phyloP scores from a whole-genome alignment of 1,140 invertebrate species.

The Sarcophaga peregrina region DNA sequence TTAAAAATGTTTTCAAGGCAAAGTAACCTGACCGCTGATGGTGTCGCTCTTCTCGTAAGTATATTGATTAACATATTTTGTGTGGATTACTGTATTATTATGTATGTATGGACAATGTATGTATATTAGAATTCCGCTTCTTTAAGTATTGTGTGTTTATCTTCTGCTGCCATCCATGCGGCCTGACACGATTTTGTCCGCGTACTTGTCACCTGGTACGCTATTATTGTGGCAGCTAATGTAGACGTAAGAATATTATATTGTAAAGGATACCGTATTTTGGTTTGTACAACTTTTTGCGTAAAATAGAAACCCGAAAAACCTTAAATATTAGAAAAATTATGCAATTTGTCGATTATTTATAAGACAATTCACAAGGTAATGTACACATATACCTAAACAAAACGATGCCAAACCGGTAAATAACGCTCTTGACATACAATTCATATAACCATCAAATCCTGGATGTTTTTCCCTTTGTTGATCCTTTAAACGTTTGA shows the following conservation, averaged over 20 bases:
- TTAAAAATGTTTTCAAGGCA: neutral
- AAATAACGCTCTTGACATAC: constrained; percentile 69
- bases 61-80: neutral
- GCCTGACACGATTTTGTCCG: constrained; percentile 67
- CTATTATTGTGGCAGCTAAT: constrained; percentile 56
- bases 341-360: constrained; percentile 55
- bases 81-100: neutral
- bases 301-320: constrained; percentile 67
- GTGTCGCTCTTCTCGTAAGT: neutral
- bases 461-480: constrained; percentile 68
- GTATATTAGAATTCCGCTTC: constrained; percentile 46
- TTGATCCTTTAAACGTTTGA: constrained; percentile 65
- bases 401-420: constrained; percentile 68
- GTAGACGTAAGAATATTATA: constrained; percentile 65
- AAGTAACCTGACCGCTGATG: neutral
- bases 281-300: constrained; percentile 64
- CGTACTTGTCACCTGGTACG: constrained; percentile 66
- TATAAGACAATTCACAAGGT: neutral
- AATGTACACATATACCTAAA: constrained; percentile 59
- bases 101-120: neutral
- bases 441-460: constrained; percentile 69
- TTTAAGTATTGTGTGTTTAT: constrained; percentile 66
- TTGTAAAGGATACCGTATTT: constrained; percentile 64
- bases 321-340: constrained; percentile 57
- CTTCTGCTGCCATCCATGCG: constrained; percentile 68